phyloP scores from a whole-genome alignment of 1,140 invertebrate genomes.

The Andrena cerasifolii region DNA sequence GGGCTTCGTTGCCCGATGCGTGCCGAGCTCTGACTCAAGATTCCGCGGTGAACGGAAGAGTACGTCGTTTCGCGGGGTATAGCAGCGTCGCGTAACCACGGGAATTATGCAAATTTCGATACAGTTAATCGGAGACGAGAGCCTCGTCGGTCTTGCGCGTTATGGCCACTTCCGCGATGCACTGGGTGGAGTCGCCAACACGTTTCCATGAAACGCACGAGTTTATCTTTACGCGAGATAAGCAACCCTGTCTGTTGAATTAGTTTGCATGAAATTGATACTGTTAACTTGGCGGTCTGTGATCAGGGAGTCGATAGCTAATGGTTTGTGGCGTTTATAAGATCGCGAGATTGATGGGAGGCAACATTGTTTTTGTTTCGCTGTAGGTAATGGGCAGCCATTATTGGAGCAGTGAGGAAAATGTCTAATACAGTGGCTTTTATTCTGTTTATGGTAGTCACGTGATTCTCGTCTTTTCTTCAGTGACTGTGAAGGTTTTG shows the following conservation, averaged over 20 bases:
- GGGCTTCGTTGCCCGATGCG: too few relatives aligned
- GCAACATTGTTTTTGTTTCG: too few relatives aligned
- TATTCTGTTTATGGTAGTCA: too few relatives aligned
- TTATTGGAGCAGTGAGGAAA: too few relatives aligned
- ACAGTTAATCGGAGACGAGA: constrained; percentile 9
- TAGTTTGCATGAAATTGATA: not conserved
- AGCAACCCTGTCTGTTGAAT: not conserved
- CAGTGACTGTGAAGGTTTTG: too few relatives aligned
- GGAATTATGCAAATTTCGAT: constrained; percentile 27
- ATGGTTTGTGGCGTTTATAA: too few relatives aligned
- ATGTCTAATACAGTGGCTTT: too few relatives aligned
- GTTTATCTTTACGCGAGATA: not conserved
- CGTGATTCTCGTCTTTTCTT: too few relatives aligned
- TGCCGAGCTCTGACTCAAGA: not conserved
- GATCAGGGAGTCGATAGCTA: not conserved
- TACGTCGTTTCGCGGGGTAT: not conserved
- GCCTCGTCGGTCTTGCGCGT: not conserved
- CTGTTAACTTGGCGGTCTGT: too few relatives aligned
- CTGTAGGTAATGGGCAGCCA: too few relatives aligned
- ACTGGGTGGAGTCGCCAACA: not conserved
- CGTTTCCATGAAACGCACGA: not conserved
- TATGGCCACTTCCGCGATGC: not conserved
- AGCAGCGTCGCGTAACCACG: not conserved
- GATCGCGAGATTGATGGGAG: too few relatives aligned
- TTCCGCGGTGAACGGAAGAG: not conserved